Evolutionary conservation across 2,113 vertebrate genomes (phyloP), one percentile per base, ranked within the genome.

Genomic region (Neolamprologus modestus): DNA sequence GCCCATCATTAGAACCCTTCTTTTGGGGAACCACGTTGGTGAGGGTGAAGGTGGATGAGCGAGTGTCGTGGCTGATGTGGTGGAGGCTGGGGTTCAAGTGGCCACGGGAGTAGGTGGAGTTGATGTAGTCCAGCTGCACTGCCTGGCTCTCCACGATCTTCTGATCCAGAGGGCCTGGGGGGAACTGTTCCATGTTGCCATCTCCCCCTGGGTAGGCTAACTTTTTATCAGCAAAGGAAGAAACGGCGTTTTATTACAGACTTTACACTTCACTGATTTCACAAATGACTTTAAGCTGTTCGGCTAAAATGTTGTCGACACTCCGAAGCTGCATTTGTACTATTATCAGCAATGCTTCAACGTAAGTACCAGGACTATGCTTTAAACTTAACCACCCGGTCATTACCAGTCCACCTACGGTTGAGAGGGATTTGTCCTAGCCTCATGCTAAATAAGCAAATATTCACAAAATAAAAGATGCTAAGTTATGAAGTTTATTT

Each of bases 21-120:
- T 95, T 76, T 90, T 97, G 97, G 1, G 97, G 97, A 3, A 97
- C 95, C 1, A 97, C 96, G 40, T 97, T 98, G 11, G 97, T 97
- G 87, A 97, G 95, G 71, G 96, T 97, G 95, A 98, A 98, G 26
- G 97, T 97, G 9, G 97, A 89, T 0, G 3, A 0, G 3, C 92
- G 97, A 52, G 92, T 92, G 17, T 26, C 21, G 1, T 47, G 55
- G 31, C 87, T 26, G 0, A 21, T 12, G 4, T 97, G 97, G 50
- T 97, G 97, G 17, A 96, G 50, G 10, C 85, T 96, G 31, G 97
- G 97, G 91, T 96, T 97, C 66, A 98, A 26, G 82, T 97, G 97
- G 2, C 97, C 97, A 0, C 95, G 92, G 26, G 96, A 94, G 81
- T 90, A 96, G 17, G 84, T 89, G 45, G 94, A 95, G 50, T 96